phyloP scores from a whole-genome alignment of 2,888 invertebrate genomes.

The Girardia tigrina region DNA sequence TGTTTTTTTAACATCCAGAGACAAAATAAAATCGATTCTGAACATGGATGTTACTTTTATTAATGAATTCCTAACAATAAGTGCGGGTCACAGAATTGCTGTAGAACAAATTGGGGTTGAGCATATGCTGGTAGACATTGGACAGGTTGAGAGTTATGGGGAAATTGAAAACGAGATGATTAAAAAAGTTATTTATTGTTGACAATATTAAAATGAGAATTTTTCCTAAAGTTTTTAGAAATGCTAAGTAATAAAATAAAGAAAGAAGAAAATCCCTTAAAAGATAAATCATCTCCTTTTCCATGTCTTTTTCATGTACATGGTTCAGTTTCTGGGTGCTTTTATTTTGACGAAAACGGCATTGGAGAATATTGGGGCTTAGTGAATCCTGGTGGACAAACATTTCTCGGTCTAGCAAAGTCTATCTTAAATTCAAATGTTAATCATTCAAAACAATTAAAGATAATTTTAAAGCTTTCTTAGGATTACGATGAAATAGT shows the following conservation, averaged over 20 bases:
- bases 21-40: not conserved
- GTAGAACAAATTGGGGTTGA: not conserved
- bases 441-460: not conserved
- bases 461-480: not conserved
- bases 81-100: not conserved
- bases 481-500: not conserved
- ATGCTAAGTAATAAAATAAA: not conserved
- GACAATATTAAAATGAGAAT: not conserved
- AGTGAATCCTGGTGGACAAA: not conserved
- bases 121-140: not conserved
- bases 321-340: not conserved
- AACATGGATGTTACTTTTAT: not conserved
- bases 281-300: not conserved
- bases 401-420: not conserved
- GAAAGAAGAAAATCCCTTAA: not conserved
- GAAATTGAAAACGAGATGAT: not conserved
- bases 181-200: not conserved
- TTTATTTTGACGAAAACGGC: not conserved
- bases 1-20: too few species aligned
- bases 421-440: not conserved
- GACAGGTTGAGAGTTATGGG: not conserved
- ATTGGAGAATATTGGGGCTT: not conserved
- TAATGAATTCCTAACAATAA: not conserved
- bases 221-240: not conserved
- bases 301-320: not conserved